A percentile compares a stretch with the other conserved stretches of the same genome.
These are phyloP conservation scores for Buathra laborator DNA, from an alignment of 2,888 invertebrate genomes.

Conservation along the genomic window DNA sequence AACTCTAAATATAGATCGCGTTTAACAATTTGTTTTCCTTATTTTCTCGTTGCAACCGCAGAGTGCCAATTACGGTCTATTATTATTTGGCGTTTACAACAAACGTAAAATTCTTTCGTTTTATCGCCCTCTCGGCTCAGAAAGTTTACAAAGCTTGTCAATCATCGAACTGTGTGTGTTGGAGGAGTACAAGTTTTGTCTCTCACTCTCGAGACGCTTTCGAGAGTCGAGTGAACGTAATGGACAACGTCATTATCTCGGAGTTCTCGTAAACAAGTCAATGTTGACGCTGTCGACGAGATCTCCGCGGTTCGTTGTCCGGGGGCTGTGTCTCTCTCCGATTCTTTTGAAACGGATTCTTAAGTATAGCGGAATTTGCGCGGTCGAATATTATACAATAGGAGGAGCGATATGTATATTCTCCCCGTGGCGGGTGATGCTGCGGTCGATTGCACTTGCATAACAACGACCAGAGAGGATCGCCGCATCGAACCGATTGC, in stretches of 20 bases:
- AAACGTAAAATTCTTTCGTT: conserved; percentile 18
- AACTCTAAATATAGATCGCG: too few relatives aligned
- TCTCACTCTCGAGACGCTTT: conserved; percentile 6
- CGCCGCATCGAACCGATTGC: not conserved
- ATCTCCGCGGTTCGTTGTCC: conserved; percentile 40
- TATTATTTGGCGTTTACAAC: not conserved
- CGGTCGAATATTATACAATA: conserved; percentile 23
- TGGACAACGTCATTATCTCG: conserved; percentile 38
- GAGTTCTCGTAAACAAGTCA: conserved; percentile 43
- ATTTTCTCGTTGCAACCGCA: not conserved
- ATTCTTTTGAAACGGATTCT: not conserved
- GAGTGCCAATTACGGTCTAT: not conserved
- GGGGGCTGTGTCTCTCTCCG: not conserved
- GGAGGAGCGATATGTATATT: conserved; percentile 14
- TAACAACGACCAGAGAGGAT: conserved; percentile 26
- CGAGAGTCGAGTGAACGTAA: conserved; percentile 24
- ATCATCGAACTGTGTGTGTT: not conserved
- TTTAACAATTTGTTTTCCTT: too few relatives aligned
- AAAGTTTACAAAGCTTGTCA: conserved; percentile 3
- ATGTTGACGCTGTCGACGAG: conserved; percentile 8
- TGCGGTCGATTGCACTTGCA: conserved; percentile 20
- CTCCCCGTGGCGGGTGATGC: not conserved
- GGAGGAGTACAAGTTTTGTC: not conserved
- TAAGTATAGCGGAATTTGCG: not conserved
- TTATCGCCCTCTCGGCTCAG: conserved; percentile 25